Percentiles rank a stretch among this genome's conserved stretches.
phyloP scores from a whole-genome alignment of 92 coral and sea anemone species.

The Parazoanthus atlanticus region DNA sequence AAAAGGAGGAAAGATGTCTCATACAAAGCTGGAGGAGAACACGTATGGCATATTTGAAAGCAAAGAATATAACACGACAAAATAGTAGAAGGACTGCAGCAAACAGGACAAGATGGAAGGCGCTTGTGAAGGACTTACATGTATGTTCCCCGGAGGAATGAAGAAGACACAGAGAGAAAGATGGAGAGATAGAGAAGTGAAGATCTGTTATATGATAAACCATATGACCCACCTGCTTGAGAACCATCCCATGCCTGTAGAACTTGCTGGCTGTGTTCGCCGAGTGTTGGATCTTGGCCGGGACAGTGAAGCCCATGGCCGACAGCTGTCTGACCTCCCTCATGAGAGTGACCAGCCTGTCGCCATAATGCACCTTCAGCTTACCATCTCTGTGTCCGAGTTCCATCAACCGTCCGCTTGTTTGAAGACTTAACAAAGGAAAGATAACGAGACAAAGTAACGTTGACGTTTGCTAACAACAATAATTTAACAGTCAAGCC shows the following conservation, averaged over 20 bases:
- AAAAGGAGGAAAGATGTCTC: too few species aligned
- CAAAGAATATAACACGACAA: too few species aligned
- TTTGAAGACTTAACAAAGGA: constrained; percentile 73
- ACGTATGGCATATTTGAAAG: too few species aligned
- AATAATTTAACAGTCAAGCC: too few species aligned
- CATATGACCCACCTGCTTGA: constrained; percentile 79
- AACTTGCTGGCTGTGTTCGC: constrained; percentile 95
- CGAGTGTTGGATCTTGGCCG: constrained; percentile 94
- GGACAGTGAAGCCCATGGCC: constrained; percentile 92
- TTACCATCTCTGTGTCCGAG: constrained; percentile 95
- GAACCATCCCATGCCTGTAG: constrained; percentile 97
- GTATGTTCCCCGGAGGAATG: too few species aligned
- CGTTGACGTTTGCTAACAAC: background rate
- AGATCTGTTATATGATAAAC: too few species aligned
- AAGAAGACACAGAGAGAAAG: too few species aligned
- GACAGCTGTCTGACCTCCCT: constrained; percentile 96
- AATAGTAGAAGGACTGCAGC: too few species aligned
- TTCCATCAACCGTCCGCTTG: constrained; percentile 98
- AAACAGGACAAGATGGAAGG: too few species aligned
- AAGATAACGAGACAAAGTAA: background rate
- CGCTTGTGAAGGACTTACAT: too few species aligned
- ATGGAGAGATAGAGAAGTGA: too few species aligned
- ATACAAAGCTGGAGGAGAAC: too few species aligned
- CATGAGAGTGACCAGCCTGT: constrained; percentile 95
- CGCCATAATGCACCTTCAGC: constrained; percentile 95